Conservation (phyloP, 2,113 vertebrate species). For the Burhinus oedicnemus region DNA sequence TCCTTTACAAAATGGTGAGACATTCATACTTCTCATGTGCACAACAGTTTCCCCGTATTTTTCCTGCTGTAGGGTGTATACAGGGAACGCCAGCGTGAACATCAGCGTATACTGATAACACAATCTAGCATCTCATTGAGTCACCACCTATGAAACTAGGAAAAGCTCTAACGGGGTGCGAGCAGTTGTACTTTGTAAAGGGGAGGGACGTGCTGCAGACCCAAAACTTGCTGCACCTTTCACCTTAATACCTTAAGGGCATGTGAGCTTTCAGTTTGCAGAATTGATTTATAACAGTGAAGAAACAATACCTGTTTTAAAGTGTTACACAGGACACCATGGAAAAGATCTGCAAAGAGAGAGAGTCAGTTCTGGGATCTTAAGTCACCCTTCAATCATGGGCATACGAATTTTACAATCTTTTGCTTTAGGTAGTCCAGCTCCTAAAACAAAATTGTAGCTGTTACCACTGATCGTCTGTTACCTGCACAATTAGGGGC, state of each 20-base stretch:
- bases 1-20: not conserved
- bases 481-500: not conserved
- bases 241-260: not conserved
- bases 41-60: not conserved
- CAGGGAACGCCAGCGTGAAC: not conserved
- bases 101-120: not conserved
- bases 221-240: not conserved
- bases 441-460: not conserved
- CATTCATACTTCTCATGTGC: not conserved
- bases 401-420: not conserved
- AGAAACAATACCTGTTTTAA: not conserved
- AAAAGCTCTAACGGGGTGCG: rapidly evolving
- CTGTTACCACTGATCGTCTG: not conserved
- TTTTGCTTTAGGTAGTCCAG: not conserved
- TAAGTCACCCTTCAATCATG: not conserved
- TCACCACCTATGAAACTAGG: not conserved
- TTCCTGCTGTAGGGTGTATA: not conserved
- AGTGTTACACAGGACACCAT: rapidly evolving
- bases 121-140: not conserved
- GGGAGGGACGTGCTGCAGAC: not conserved
- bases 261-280: not conserved
- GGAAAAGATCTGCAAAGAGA: not conserved
- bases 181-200: not conserved
- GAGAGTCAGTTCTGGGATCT: not conserved
- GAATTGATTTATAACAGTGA: not conserved